Evolutionary conservation across 2,113 vertebrate genomes (phyloP).

Genomic region (Lepisosteus osseus): DNA sequence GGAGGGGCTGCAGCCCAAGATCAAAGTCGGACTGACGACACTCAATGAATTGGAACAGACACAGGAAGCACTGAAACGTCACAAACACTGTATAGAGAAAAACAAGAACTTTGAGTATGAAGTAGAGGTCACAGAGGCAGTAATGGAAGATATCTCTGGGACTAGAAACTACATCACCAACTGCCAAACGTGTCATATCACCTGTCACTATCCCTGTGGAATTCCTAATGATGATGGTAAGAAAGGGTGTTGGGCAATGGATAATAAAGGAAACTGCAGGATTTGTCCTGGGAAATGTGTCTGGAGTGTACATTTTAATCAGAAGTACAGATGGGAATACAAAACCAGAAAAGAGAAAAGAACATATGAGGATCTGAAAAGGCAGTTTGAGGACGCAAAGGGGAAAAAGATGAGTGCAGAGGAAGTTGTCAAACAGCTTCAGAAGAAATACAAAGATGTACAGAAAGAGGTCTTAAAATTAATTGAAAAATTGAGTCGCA

Average conservation of each 20-base stretch:
- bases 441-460: neutral
- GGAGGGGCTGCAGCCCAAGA: constrained; percentile 22
- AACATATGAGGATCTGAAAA: constrained; percentile 24
- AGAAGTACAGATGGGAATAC: neutral
- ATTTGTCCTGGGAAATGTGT: constrained; percentile 21
- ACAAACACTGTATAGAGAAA: constrained; percentile 13
- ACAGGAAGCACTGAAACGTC: constrained; percentile 7
- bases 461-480: neutral
- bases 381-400: constrained; percentile 23
- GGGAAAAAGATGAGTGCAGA: constrained; percentile 8
- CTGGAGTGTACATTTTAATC: constrained; percentile 23
- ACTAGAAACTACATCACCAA: neutral
- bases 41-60: constrained; percentile 26
- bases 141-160: neutral
- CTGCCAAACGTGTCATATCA: neutral
- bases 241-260: neutral
- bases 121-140: neutral
- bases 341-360: constrained; percentile 12
- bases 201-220: neutral
- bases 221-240: neutral
- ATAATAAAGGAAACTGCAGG: neutral
- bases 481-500: neutral
- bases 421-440: constrained; percentile 1
- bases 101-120: constrained; percentile 30
- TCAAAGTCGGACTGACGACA: constrained; percentile 14